Evolutionary conservation across 2,797 vertebrate genomes (phyloP).

Genomic region (Phalloptychus januarius): DNA sequence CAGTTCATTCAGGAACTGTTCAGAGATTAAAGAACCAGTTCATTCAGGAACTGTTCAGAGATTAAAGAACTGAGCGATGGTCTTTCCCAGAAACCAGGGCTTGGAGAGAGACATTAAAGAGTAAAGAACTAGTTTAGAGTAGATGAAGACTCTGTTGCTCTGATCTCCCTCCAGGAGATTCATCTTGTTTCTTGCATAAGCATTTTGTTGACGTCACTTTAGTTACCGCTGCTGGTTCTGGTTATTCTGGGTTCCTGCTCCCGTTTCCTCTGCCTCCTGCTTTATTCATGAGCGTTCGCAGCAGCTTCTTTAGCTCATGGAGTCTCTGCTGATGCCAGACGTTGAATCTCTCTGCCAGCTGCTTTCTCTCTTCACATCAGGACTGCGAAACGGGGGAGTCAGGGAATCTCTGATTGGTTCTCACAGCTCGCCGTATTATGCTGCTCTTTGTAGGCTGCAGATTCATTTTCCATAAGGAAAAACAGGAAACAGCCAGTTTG

Average conservation of each 20-base stretch:
- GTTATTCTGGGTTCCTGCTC: background rate
- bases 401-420: background rate
- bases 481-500: background rate
- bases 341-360: constrained; percentile 2
- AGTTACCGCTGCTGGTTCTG: background rate
- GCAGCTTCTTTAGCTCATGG: background rate
- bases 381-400: background rate
- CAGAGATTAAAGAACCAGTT: no score
- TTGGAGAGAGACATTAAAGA: no score
- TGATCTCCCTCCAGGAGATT: no score
- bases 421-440: background rate
- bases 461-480: background rate
- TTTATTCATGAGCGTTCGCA: constrained; percentile 35
- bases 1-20: no score
- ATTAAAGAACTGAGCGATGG: no score
- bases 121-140: no score
- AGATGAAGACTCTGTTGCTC: no score
- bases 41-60: no score
- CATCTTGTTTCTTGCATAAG: no score
- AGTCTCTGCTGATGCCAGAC: background rate
- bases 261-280: background rate
- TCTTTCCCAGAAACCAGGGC: no score
- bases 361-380: background rate
- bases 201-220: no score
- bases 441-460: background rate